Conservation (phyloP, 2,113 vertebrate genomes). For the Antigone vipio region DNA sequence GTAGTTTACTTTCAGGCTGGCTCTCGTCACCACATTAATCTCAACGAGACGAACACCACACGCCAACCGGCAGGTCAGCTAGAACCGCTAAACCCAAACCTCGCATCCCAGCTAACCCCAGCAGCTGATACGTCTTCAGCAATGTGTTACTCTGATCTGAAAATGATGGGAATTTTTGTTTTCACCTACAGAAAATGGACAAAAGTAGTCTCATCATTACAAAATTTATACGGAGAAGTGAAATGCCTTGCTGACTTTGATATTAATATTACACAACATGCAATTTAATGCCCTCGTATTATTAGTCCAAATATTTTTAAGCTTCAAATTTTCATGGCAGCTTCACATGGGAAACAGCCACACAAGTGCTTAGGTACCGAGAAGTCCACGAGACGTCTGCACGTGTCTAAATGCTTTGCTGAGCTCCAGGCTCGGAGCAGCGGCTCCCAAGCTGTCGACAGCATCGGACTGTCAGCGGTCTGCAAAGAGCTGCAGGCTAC, state of each 20-base stretch:
- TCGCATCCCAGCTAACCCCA: not conserved
- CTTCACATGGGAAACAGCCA: not conserved
- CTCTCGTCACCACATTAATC: not conserved
- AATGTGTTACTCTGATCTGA: not conserved
- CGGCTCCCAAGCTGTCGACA: not conserved
- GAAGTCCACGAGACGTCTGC: not conserved
- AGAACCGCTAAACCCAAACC: not conserved
- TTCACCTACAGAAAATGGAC: fast-evolving
- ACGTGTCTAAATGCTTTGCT: not conserved
- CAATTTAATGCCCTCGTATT: not conserved
- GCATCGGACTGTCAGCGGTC: fast-evolving
- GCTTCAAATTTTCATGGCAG: not conserved
- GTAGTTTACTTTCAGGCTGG: not conserved
- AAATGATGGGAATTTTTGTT: not conserved
- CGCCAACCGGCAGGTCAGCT: not conserved
- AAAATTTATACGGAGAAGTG: fast-evolving
- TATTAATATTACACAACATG: not conserved
- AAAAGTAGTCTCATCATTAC: not conserved
- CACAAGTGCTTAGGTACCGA: fast-evolving
- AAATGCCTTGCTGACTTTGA: not conserved
- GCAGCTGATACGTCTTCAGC: fast-evolving
- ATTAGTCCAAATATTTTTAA: not conserved
- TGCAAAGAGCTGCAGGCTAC: not conserved
- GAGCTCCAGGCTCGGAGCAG: not conserved
- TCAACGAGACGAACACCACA: fast-evolving